phyloP scores from a whole-genome alignment of 1,140 invertebrate species.

The Drosophila sproati region DNA sequence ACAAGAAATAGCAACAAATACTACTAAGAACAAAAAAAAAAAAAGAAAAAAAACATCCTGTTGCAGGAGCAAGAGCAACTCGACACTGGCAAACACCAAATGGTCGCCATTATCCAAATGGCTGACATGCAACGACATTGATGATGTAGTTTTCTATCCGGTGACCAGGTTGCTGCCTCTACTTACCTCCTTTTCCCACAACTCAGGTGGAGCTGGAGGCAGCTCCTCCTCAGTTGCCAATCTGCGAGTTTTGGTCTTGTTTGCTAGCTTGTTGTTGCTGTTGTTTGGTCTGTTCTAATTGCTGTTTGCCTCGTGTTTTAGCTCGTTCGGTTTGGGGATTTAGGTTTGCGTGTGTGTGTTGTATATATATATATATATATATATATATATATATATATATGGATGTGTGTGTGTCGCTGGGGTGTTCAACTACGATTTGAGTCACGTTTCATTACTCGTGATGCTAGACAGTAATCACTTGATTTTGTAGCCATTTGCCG shows the following conservation, averaged over 20 bases:
- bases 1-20: neutral
- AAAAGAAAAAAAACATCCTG: constrained; percentile 37
- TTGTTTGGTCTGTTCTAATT: constrained; percentile 76
- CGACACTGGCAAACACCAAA: constrained; percentile 34
- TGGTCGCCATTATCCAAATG: constrained; percentile 74
- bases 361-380: constrained; percentile 13
- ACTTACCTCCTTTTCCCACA: neutral
- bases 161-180: neutral
- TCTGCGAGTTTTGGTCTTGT: constrained; percentile 40
- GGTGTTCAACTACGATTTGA: constrained; percentile 82
- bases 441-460: constrained; percentile 83
- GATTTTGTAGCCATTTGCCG: constrained; percentile 63
- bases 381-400: constrained; percentile 10
- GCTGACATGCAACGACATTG: constrained; percentile 76
- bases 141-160: constrained; percentile 56
- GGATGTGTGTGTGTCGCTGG: constrained; percentile 51
- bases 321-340: constrained; percentile 54
- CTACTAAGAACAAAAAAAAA: neutral
- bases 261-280: constrained; percentile 22
- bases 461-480: constrained; percentile 81
- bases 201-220: neutral
- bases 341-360: constrained; percentile 48
- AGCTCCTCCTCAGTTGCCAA: neutral
- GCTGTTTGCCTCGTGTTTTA: constrained; percentile 72
- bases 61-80: constrained; percentile 33